Percentiles rank a stretch among this genome's conserved stretches.
Conservation (phyloP, 2,797 vertebrate genomes). For the Martes flavigula region DNA sequence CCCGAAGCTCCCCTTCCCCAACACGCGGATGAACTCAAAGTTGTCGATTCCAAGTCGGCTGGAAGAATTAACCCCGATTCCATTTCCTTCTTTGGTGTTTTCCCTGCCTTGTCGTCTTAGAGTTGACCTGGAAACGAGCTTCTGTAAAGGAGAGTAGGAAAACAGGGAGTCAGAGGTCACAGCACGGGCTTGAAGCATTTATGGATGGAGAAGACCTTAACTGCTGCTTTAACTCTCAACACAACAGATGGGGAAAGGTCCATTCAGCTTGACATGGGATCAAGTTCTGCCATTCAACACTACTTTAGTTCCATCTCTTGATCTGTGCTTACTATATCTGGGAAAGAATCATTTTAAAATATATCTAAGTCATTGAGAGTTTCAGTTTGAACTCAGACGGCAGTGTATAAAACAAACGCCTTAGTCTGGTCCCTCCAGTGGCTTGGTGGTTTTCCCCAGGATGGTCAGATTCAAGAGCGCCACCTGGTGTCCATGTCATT, state of each 20-base stretch:
- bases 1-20: slow-evolving; percentile 98
- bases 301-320: background rate
- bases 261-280: background rate
- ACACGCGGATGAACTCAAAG: slow-evolving; percentile 94
- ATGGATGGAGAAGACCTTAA: background rate
- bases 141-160: slow-evolving; percentile 73
- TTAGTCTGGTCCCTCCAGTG: background rate
- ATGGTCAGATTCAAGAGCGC: slow-evolving; percentile 51
- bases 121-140: slow-evolving; percentile 82
- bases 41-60: slow-evolving; percentile 89
- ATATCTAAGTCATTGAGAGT: background rate
- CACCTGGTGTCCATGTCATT: slow-evolving; percentile 77
- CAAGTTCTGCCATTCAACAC: background rate
- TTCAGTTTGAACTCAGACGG: background rate
- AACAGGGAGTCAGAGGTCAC: background rate
- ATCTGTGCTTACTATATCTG: background rate
- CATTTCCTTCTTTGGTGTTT: slow-evolving; percentile 79
- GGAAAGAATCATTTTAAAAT: background rate
- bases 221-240: background rate
- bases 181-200: rapidly evolving
- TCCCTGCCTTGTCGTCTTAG: slow-evolving; percentile 84
- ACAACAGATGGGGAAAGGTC: background rate
- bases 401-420: background rate
- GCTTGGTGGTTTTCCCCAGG: background rate
- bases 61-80: slow-evolving; percentile 73